Base-by-base conservation (phyloP, 1,140 invertebrate genomes). In the Drosophila yakuba region DNA sequence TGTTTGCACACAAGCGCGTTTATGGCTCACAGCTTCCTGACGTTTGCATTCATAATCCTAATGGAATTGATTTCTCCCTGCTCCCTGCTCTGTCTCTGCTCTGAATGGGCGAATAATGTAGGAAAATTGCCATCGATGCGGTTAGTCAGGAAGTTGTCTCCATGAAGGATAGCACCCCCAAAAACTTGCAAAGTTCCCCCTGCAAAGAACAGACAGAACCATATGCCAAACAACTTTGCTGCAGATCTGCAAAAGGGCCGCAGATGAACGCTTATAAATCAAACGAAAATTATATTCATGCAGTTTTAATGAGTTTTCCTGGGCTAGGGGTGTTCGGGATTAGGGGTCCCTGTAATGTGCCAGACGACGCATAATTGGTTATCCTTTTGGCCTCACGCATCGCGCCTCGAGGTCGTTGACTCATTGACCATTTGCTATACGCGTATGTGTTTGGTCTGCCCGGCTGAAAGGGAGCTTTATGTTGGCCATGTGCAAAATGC, bases 231-330 rank as follows among this genome's bases (percentile, higher is more conserved):
- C 48, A 71, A 36, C 45, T 68, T 72, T 43, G 25, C 44, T 28
- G 50, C 39, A 48, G 56, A 44, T 35, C 60, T 55, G 20, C 20
- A 39, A 17, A 17, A 51, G 48, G 48, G 81, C 61, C 61, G 64
- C 75, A 88, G 78, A 82, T 88, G 83, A 79, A 59, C 80, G 84
- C 64, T 71, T 88, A 89, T 88, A 88, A 88, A 88, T 88, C 84
- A 88, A 89, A 80, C 72, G 84, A 89, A 88, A 83, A 88, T 88
- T 89, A 84, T 89, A 89, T 89, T 88, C 84, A 88, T 88, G 84
- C 84, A 88, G 78, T 89, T 88, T 89, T 88, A 88, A 88, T 88
- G 84, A 88, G 79, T 83, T 89, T 85, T 69, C 63, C 50, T 44
- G 48, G 14, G 20, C 6, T 5, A 8, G 25, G 35, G 47, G 43